Evolutionary conservation across 1,140 invertebrate species (phyloP), one percentile per base, ranked within the genome.

Genomic region (Dendroctonus ponderosae): DNA sequence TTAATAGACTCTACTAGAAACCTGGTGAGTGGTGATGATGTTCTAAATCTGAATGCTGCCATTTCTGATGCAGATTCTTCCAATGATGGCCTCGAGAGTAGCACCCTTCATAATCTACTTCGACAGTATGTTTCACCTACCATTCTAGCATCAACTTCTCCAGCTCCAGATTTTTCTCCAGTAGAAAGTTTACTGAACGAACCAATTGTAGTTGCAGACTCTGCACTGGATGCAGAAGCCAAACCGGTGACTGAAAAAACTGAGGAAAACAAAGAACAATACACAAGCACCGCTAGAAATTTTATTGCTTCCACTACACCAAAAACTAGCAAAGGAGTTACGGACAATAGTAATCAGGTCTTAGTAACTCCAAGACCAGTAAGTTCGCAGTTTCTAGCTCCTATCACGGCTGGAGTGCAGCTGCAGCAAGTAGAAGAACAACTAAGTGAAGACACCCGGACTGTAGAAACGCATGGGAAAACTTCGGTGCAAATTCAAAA

Each of bases 401-500:
- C 83, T 5, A 83, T 83, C 42, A 83, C 82, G 7, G 83, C 82
- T 9, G 82, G 81, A 53, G 67, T 84, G 26, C 78, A 81, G 69
- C 68, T 84, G 39, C 70, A 82, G 50, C 80, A 79, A 71, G 72
- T 78, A n/a, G 80, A 82, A 66, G 51, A 69, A 9, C 64, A 54
- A 65, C 48, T 53, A 6, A 39, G 44, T 57, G 57, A 26, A 15
- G 44, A 67, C 15, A 39, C 49, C 7, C 59, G 60, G 7, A 46
- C 15, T 5, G 39, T 62, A 50, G 63, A 66, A 59, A 49, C 46
- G 11, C 44, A 58, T 3, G 56, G 57, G 44, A 11, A 62, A 11
- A 40, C 49, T 39, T 41, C 62, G 73, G 82, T 86, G 0, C 84
- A 86, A 78, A 77, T 86, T 26, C 84, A 86, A 70, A 80, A 85